phyloP scores from a whole-genome alignment of 2,113 vertebrate species.

The Barbus barbus region DNA sequence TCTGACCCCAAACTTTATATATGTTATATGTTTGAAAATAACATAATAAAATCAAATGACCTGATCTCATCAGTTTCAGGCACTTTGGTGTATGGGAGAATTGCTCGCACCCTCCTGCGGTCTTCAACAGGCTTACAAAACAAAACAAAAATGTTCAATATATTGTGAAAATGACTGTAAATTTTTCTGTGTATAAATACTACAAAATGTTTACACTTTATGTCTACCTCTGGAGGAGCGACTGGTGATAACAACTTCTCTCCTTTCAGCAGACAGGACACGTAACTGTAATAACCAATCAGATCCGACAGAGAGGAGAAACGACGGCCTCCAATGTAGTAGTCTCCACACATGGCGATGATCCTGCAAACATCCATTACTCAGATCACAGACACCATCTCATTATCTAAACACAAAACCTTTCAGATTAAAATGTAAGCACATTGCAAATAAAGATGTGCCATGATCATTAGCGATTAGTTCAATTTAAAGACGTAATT shows the following conservation, averaged over 20 bases:
- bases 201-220: not conserved
- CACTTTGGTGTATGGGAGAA: conserved; percentile 99
- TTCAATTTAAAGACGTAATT: not conserved
- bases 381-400: not conserved
- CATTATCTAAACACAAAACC: not conserved
- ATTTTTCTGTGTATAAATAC: not conserved
- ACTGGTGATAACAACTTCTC: conserved; percentile 95
- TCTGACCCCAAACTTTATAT: not conserved
- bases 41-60: conserved; percentile 61
- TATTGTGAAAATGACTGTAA: not conserved
- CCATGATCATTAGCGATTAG: not conserved
- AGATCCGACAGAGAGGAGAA: conserved; percentile 97
- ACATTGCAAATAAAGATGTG: not conserved
- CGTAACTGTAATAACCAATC: conserved; percentile 98
- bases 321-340: conserved; percentile 97
- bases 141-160: not conserved
- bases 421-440: not conserved
- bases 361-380: conserved; percentile 76
- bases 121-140: conserved; percentile 93
- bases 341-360: conserved; percentile 99
- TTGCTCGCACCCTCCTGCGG: conserved; percentile 94
- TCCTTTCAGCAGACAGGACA: conserved; percentile 96
- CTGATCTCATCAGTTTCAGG: conserved; percentile 99
- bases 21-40: not conserved
- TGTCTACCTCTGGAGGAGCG: conserved; percentile 94